Evolutionary conservation across 2,797 vertebrate genomes (phyloP), one percentile per base, ranked within the genome.

Genomic region (Acanthurus lineatus): DNA sequence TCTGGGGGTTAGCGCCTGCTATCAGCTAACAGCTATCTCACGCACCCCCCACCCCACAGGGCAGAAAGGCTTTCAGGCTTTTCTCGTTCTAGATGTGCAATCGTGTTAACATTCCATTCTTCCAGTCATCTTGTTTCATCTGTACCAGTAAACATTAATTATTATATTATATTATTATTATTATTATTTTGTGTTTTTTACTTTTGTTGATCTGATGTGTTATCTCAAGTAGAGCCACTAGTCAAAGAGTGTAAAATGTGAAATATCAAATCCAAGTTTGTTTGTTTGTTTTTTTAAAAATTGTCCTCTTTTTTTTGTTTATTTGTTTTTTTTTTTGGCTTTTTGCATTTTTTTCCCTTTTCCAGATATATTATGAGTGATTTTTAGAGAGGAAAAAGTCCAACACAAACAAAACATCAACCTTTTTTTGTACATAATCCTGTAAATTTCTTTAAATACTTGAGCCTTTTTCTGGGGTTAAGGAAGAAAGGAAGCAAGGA

Each of bases 371-470:
- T 91, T 89, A 91, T 63, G 85, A 90, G 87, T 88, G 82, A 85
- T 85, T 91, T 72, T 17, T 73, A 86, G 66, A 89, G 72, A 77
- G 67, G 80, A 95, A 95, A 95, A 94, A 86, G 70, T 90, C 92
- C 83, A 76, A 94, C 91, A 90, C 91, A 94, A 91, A 95, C 90
- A 91, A 93, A 96, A 95, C 93, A 91, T 92, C 89, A 91, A 81
- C 73, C 70, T 89, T 91, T 45, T 92, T 97, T 96, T 99, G 97
- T 99, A 99, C 95, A 99, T 99, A 99, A 90, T 96, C 96, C 97
- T 99, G 97, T 99, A 99, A 98, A 99, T 99, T 96, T 97, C 97
- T 98, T 98, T 97, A 98, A 98, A 99, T 99, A 98, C 97, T 98
- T 99, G 97, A 99, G 97, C 97, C 98, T 98, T 98, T 97, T 96